phyloP scores from a whole-genome alignment of 2,888 invertebrate species.

The Eristalis tenax region DNA sequence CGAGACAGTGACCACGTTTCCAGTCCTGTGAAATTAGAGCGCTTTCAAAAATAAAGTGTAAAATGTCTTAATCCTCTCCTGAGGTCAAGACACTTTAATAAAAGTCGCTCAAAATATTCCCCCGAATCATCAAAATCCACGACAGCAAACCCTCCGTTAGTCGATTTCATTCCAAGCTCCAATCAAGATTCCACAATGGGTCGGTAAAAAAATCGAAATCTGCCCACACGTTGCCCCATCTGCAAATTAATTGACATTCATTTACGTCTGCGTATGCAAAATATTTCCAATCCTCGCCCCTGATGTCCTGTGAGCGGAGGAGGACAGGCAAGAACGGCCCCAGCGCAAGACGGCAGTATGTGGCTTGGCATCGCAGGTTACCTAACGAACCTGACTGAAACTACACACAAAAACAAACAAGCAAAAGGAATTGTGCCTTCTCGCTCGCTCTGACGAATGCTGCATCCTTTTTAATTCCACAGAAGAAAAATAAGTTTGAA shows the following conservation, averaged over 20 bases:
- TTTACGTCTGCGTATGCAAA: not conserved
- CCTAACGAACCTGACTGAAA: slow-evolving; percentile 27
- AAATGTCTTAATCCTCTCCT: not conserved
- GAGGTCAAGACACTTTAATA: not conserved
- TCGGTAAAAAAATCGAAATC: not conserved
- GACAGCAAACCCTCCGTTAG: not conserved
- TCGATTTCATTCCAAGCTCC: not conserved
- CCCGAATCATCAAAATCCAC: not conserved
- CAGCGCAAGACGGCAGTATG: not conserved
- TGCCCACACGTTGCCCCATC: not conserved
- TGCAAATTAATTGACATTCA: not conserved
- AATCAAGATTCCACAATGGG: not conserved
- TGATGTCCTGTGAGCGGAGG: not conserved
- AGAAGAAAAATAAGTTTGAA: slow-evolving; percentile 18
- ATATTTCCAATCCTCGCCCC: not conserved
- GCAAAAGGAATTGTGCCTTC: not conserved
- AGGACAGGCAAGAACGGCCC: not conserved
- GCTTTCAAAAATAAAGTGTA: too few relatives aligned
- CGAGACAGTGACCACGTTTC: too few relatives aligned
- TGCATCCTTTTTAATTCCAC: not conserved
- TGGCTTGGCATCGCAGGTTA: slow-evolving; percentile 7
- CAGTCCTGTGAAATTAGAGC: too few relatives aligned
- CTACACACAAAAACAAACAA: slow-evolving; percentile 14
- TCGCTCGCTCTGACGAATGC: not conserved
- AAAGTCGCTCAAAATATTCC: not conserved